Conservation (phyloP, 2,888 invertebrate genomes). For the Strigamia transsilvanica region DNA sequence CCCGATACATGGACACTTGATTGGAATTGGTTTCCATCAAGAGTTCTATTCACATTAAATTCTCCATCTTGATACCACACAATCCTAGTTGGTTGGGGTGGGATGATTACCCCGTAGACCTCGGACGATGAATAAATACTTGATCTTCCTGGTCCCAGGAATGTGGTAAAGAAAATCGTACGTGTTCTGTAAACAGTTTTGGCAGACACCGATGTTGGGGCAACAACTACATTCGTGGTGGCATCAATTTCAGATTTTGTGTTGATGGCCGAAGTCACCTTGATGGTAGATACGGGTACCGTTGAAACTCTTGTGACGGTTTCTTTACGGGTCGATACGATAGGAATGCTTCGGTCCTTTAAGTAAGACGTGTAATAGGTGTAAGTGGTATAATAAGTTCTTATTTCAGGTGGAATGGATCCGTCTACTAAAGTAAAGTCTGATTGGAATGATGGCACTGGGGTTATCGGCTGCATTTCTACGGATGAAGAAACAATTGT, state of each 20-base stretch:
- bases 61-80: constrained; percentile 52
- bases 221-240: background rate
- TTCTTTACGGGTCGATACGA: constrained; percentile 67
- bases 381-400: constrained; percentile 63
- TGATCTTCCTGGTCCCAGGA: constrained; percentile 34
- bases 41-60: background rate
- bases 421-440: background rate
- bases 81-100: constrained; percentile 48
- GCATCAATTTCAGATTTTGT: background rate
- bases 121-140: constrained; percentile 46
- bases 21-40: constrained; percentile 18
- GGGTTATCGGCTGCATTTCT: background rate
- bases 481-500: constrained; percentile 33
- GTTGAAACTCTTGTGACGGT: constrained; percentile 28
- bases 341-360: constrained; percentile 60
- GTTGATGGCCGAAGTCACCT: background rate
- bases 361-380: constrained; percentile 71
- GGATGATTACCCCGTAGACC: constrained; percentile 46
- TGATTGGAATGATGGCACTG: background rate
- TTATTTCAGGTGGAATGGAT: constrained; percentile 18
- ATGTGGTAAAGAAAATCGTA: constrained; percentile 18
- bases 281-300: background rate
- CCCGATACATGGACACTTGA: constrained; percentile 24
- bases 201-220: background rate
- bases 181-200: constrained; percentile 43